Evolutionary conservation across 2,888 invertebrate species (phyloP).

Genomic region (Microdon myrmicae): DNA sequence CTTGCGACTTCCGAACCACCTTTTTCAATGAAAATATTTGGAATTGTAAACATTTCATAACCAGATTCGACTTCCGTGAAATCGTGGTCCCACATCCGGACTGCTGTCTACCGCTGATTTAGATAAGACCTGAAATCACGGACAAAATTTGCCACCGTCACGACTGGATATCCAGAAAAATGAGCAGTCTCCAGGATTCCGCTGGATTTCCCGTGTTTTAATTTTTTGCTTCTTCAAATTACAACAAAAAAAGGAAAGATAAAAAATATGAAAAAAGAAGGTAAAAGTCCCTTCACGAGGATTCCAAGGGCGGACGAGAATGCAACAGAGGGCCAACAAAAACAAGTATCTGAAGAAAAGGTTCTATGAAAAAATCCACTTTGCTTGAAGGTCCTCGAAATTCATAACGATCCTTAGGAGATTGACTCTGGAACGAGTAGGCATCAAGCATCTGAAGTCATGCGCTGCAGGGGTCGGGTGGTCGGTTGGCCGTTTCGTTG

Average conservation of each 20-base stretch:
- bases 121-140: too few relatives aligned
- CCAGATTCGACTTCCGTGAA: slow-evolving; percentile 39
- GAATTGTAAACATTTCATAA: slow-evolving; percentile 50
- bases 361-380: slow-evolving; percentile 29
- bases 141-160: slow-evolving; percentile 25
- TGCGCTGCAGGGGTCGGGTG: slow-evolving; percentile 47
- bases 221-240: slow-evolving; percentile 25
- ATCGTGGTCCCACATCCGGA: slow-evolving; percentile 20
- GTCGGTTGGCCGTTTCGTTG: slow-evolving; percentile 22
- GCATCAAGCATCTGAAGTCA: slow-evolving; percentile 50
- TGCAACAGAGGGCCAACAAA: slow-evolving; percentile 41
- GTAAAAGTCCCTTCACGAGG: slow-evolving; percentile 6
- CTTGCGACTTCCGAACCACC: slow-evolving; percentile 11
- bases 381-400: slow-evolving; percentile 46
- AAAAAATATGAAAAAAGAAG: slow-evolving; percentile 22
- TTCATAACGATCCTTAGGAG: slow-evolving; percentile 50
- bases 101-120: slow-evolving; percentile 5
- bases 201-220: slow-evolving; percentile 21
- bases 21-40: slow-evolving; percentile 36
- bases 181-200: slow-evolving; percentile 41
- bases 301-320: slow-evolving; percentile 41
- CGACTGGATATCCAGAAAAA: slow-evolving; percentile 32
- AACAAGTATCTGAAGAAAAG: slow-evolving; percentile 45
- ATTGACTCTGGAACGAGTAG: slow-evolving; percentile 38
- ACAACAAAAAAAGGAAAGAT: too few relatives aligned